Evolutionary conservation across 2,888 invertebrate genomes (phyloP).

Genomic region (Tipula vernalis): DNA sequence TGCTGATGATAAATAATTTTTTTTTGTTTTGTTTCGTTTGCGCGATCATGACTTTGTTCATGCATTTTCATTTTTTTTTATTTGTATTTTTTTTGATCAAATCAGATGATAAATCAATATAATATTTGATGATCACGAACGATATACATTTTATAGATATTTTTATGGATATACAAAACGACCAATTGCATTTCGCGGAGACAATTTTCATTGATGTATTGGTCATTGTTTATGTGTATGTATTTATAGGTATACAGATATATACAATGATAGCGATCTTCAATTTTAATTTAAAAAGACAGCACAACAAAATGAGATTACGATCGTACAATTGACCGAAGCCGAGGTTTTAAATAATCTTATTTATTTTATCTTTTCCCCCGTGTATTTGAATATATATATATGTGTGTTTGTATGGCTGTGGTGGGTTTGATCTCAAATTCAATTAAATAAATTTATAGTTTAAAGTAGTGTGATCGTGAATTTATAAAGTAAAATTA

Average conservation of each 20-base stretch:
- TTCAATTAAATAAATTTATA: not conserved
- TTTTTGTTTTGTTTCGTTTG: not conserved
- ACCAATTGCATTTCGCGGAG: not conserved
- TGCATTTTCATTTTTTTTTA: not conserved
- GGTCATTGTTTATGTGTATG: not conserved
- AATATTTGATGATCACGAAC: not conserved
- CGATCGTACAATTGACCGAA: not conserved
- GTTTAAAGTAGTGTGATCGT: not conserved
- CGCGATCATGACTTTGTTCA: not conserved
- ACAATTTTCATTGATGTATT: not conserved
- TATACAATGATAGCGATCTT: not conserved
- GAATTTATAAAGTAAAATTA: not conserved
- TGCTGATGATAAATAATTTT: not conserved
- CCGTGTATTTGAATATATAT: too few relatives aligned
- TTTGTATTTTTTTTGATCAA: not conserved
- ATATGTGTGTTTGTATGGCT: not conserved
- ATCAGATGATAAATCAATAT: slow-evolving; percentile 4
- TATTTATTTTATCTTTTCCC: not conserved
- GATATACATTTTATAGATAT: not conserved
- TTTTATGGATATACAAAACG: not conserved
- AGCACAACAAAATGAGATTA: not conserved
- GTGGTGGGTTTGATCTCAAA: not conserved
- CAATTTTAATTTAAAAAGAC: not conserved
- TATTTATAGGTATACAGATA: too few relatives aligned
- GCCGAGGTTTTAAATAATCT: not conserved